Base-by-base conservation (phyloP, 2,113 vertebrate genomes). In the Gymnobelideus leadbeateri region DNA sequence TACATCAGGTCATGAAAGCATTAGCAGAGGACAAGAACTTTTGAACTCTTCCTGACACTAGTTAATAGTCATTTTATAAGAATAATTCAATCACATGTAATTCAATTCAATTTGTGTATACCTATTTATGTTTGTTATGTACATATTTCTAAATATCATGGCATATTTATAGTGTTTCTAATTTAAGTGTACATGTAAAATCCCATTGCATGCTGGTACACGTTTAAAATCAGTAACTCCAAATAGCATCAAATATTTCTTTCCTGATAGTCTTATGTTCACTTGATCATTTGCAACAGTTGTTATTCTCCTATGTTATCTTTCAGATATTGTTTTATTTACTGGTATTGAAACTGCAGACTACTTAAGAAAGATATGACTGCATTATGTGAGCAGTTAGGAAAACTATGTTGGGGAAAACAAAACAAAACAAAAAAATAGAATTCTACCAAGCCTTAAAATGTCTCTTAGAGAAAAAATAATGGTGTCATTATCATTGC, bases 371-470 rank as follows among this genome's bases (percentile, higher is more conserved):
- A 95, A 12, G 26, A 89, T 89, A 43, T 77, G 94, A 89, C 51
- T 96, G 54, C 55, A 93, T 94, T 96, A 24, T 37, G 54, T 23
- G 28, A 91, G 91, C 51, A 95, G 96, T 98, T 95, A 93, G 97
- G 93, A 92, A 94, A 96, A 11, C 92, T 96, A 95, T 93, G 3
- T 93, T 91, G 89, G 54, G 95, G 91, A 90, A 97, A 97, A 84
- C 55, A 68, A 94, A 94, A 93, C 90, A 90, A 97, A 97, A 84
- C 55, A 68, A 94, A 94, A 93, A 91, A 95, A 96, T 93, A 1
- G 92, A n/a, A 90, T 94, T 95, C 37, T 90, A 89, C 91, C 50
- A 37, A 57, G 3, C 77, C 95, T 92, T 95, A 89, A 96, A 94
- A 97, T 84, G 91, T 0, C 26, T n/a, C 93, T 91, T 93, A 92